Base-by-base conservation (phyloP, 30 jellyfish, hydroid and myxozoan genomes). In the Cassiopea xamachana region DNA sequence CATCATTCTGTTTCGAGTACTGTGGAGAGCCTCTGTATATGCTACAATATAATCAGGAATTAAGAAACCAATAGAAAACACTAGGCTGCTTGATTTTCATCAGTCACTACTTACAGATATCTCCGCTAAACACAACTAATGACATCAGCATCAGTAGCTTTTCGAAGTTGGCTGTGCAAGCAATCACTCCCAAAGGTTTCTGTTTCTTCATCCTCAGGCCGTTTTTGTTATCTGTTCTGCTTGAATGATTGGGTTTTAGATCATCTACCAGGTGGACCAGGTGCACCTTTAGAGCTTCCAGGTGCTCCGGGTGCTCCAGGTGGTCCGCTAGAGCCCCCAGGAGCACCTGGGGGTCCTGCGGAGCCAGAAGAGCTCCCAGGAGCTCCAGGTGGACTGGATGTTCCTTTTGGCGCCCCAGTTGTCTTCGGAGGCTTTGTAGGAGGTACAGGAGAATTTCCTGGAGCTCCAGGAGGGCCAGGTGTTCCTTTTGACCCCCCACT, bases 331-430 rank as follows among this genome's bases (percentile, higher is more conserved):
- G 94, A 67, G 7, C 55, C 43, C 8, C 81, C 78, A 10, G 94
- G 80, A 47, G 92, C 69, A 44, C 92, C 79, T 4, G 88, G 87
- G 74, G 94, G 79, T 1, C 78, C 84, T 68, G 86, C 73, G 19
- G 45, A 2, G 15, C 27, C 74, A 5, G 8, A 5, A 64, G 74
- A 64, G 8, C 80, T 51, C 6, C 46, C 78, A 7, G 89, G 60
- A 0, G 90, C 75, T 4, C 75, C 83, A 7, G 92, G 87, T 3
- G 85, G 89, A n/a, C 96, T 91, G n/a, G 93, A 8, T 1, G 78
- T 6, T 6, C 64, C 64, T 55, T 55, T 55, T 3, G 64, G 12
- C 10, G 10, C 64, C 12, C 64, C 64, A 55, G 39, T 27, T 27
- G 39, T 27, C 39, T 27, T 27, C 39, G 39, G 39, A 27, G 39